Conservation (phyloP, 2,888 invertebrate species). For the Calephelis perditalis region DNA sequence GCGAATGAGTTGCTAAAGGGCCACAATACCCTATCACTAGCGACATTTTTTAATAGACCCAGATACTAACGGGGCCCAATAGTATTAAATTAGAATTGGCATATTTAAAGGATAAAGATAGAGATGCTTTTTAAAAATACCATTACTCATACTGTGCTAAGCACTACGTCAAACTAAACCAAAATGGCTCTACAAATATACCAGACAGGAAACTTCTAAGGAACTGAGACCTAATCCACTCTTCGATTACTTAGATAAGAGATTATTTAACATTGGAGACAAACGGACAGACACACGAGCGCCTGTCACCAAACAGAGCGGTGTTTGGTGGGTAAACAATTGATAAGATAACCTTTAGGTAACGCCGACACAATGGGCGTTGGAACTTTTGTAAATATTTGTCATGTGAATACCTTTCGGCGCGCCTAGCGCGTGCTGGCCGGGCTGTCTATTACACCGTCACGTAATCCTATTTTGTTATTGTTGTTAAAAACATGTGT, state of each 20-base stretch:
- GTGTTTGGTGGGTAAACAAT: constrained; percentile 66
- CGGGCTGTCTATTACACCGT: constrained; percentile 43
- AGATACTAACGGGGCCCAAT: too few relatives aligned
- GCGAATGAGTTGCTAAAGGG: too few relatives aligned
- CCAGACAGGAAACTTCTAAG: constrained; percentile 49
- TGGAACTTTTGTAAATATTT: constrained; percentile 61
- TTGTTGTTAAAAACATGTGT: too few relatives aligned
- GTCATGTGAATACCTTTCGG: constrained; percentile 65
- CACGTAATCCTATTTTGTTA: constrained; percentile 23
- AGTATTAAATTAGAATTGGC: too few relatives aligned
- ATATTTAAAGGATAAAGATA: too few relatives aligned
- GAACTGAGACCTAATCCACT: constrained; percentile 46
- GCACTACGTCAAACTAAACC: constrained; percentile 3
- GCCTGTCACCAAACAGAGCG: constrained; percentile 64
- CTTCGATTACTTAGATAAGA: constrained; percentile 61
- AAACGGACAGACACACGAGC: constrained; percentile 68
- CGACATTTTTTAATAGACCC: too few relatives aligned
- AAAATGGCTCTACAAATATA: constrained; percentile 24
- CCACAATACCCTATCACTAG: too few relatives aligned
- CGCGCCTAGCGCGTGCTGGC: constrained; percentile 61
- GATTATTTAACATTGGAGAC: constrained; percentile 44
- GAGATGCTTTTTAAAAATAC: constrained; percentile 1
- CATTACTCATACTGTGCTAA: background rate
- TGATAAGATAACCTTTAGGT: constrained; percentile 74
- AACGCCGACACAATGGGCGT: constrained; percentile 70